Base-by-base conservation (phyloP, 92 coral and sea anemone genomes). In the Epizoanthus ramosus region DNA sequence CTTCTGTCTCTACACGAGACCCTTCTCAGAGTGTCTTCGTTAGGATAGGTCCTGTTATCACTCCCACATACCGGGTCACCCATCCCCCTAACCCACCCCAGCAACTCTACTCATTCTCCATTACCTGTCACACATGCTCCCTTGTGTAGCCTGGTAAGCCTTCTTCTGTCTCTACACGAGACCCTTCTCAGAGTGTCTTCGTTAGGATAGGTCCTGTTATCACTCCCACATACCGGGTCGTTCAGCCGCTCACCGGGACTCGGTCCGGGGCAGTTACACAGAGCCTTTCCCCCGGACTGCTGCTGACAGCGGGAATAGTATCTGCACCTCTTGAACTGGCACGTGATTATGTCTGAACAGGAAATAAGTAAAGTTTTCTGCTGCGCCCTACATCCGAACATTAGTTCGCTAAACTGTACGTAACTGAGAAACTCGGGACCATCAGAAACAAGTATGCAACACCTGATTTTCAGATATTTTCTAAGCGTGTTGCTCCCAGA, bases 211-310 rank as follows among this genome's bases (percentile, higher is more conserved):
- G 99, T 92, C 59, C 84, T 92, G 14, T 95, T 93, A 68, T 97
- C 94, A 41, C 98, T 90, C 53, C 99, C 99, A 81, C 99, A 97
- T 18, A 97, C 93, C 17, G 93, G 94, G n/a, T 86, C 89, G 28
- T 74, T 89, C 43, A 80, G 64, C 28, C 81, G 85, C 66, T 86
- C 79, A 13, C 86, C 80, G 50, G 60, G 79, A 8, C 83, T 76
- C 37, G 57, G 65, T 7, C 69, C 57, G 31, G 83, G 89, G 41
- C 99, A 96, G 74, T 88, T 91, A 57, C 99, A 97, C n/a, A 75
- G 84, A 31, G 95, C 83, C 3, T 70, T 60, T 2, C 88, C 87
- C 63, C 90, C 90, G 17, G 89, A 65, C 54, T 91, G 84, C 81
- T 89, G 86, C 54, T 86, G 74, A 63, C 99, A 97, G 37, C 80